Conservation (phyloP, 2,113 vertebrate genomes). For the Peromyscus leucopus region DNA sequence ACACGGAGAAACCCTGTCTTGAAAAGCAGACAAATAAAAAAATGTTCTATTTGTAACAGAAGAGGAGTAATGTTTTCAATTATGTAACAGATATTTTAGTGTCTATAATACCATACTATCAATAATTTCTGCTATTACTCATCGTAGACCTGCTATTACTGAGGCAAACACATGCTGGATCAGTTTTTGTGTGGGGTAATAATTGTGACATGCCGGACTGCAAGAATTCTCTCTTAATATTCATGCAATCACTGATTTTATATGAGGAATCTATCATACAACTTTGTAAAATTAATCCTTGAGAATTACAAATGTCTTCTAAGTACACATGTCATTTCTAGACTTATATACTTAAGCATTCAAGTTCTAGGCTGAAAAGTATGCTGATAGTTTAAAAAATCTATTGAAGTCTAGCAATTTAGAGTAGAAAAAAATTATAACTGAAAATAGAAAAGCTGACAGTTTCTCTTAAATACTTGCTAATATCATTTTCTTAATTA, state of each 20-base stretch:
- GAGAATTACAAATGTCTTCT: not conserved
- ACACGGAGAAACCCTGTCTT: not conserved
- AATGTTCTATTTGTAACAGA: not conserved
- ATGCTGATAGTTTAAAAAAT: not conserved
- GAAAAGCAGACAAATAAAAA: too few relatives aligned
- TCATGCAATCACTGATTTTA: not conserved
- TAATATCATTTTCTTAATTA: not conserved
- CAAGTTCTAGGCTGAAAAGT: not conserved
- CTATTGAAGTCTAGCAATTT: not conserved
- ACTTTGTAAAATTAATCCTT: not conserved
- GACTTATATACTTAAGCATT: not conserved
- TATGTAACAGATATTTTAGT: not conserved
- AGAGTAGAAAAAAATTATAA: slow-evolving; percentile 41
- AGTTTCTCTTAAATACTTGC: not conserved
- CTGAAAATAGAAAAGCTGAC: not conserved
- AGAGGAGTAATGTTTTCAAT: not conserved
- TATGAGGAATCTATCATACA: not conserved
- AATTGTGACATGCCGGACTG: not conserved
- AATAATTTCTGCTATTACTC: not conserved
- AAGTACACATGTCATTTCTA: not conserved
- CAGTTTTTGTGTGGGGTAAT: not conserved
- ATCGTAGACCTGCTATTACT: not conserved
- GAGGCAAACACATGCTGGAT: not conserved
- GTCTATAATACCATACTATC: not conserved
- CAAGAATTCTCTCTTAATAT: not conserved